These are phyloP conservation scores for Monopterus albus DNA, from an alignment of 2,113 vertebrate species.

Conservation along the genomic window DNA sequence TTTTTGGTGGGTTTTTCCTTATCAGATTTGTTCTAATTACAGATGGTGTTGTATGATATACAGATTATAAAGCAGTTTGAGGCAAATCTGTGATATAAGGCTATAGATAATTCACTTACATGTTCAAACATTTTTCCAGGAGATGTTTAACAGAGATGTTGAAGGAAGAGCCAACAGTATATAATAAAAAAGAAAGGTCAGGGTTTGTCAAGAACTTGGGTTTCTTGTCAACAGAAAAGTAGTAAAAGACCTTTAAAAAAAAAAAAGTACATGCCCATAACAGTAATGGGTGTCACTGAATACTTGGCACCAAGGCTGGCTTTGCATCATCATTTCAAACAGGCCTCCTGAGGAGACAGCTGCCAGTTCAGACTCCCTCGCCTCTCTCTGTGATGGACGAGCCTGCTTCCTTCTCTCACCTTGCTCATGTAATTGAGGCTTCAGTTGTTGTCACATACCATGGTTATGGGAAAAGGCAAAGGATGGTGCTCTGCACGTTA, in stretches of 20 bases:
- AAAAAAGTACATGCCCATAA: neutral
- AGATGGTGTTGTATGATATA: too few relatives aligned
- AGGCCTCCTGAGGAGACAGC: slow-evolving; percentile 50
- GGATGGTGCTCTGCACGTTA: neutral
- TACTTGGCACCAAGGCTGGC: slow-evolving; percentile 33
- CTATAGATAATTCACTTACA: too few relatives aligned
- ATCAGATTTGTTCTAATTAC: too few relatives aligned
- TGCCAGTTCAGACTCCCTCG: slow-evolving; percentile 54
- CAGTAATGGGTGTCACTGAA: slow-evolving; percentile 47
- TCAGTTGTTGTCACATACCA: slow-evolving; percentile 25
- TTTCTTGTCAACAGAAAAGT: neutral
- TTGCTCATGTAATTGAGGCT: slow-evolving; percentile 58
- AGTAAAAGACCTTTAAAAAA: neutral
- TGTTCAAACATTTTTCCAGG: too few relatives aligned
- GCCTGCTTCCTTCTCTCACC: slow-evolving; percentile 49
- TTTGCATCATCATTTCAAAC: slow-evolving; percentile 45
- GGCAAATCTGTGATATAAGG: too few relatives aligned
- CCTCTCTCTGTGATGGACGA: slow-evolving; percentile 67
- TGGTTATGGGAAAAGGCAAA: neutral
- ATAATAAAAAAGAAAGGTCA: neutral
- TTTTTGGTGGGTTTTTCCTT: too few relatives aligned
- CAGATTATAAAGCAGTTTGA: too few relatives aligned
- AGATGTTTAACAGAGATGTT: neutral
- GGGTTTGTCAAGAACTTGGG: neutral
- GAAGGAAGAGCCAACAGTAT: neutral